phyloP scores from a whole-genome alignment of 37 sponge, comb jelly and placozoan species.

The Spongia lamella region DNA sequence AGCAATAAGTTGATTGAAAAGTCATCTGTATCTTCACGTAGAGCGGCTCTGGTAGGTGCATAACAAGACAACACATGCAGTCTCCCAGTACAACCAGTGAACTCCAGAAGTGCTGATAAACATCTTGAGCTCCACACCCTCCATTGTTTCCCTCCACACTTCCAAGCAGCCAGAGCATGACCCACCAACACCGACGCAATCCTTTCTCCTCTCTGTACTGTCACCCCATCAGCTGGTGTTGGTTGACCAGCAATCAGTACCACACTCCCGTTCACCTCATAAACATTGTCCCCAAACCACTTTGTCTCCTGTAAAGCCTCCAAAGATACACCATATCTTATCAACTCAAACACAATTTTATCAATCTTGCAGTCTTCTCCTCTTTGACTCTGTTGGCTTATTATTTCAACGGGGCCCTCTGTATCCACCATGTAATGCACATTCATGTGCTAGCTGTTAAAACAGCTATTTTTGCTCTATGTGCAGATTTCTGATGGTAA shows the following conservation, averaged over 20 bases:
- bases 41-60: conserved; percentile 24
- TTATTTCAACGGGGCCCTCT: no score
- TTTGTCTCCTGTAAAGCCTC: conserved; percentile 15
- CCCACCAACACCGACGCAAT: conserved; percentile 18
- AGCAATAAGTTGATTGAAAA: conserved; percentile 16
- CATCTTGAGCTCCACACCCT: conserved; percentile 45
- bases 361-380: conserved; percentile 8
- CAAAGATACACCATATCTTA: background rate
- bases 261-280: conserved; percentile 10
- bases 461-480: no score
- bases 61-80: conserved; percentile 31
- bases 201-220: conserved; percentile 44
- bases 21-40: background rate
- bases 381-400: no score
- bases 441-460: no score
- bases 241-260: conserved; percentile 7
- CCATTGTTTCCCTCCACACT: conserved; percentile 37
- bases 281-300: conserved; percentile 31
- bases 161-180: conserved; percentile 35
- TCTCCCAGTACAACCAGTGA: background rate
- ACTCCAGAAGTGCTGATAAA: conserved; percentile 4
- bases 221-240: background rate
- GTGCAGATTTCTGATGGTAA: no score
- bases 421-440: no score
- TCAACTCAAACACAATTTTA: background rate